phyloP scores from a whole-genome alignment of 92 coral and sea anemone genomes.

The Epizoanthus fatuus region DNA sequence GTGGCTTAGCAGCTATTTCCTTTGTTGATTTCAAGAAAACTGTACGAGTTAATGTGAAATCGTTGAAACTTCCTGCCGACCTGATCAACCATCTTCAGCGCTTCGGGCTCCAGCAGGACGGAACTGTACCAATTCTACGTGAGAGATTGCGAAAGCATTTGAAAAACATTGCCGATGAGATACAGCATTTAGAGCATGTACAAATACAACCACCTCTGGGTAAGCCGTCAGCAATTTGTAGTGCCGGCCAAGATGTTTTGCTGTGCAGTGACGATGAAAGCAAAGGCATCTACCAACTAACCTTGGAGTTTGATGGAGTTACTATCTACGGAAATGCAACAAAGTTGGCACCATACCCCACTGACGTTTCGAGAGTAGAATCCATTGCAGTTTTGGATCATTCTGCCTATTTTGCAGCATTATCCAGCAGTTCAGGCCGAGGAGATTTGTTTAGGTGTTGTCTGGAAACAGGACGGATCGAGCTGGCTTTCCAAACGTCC shows the following conservation, averaged over 20 bases:
- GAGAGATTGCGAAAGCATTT: constrained; percentile 51
- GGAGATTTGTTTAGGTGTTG: background rate
- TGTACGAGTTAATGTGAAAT: constrained; percentile 21
- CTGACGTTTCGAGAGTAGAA: background rate
- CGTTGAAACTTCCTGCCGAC: constrained; percentile 49
- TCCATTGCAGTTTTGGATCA: background rate
- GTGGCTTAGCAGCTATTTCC: constrained; percentile 46
- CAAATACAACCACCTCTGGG: constrained; percentile 28
- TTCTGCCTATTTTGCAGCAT: background rate
- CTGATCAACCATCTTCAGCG: constrained; percentile 54
- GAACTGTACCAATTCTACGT: constrained; percentile 46
- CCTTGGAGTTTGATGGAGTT: constrained; percentile 58
- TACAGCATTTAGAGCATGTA: constrained; percentile 34
- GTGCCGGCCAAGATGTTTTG: constrained; percentile 46
- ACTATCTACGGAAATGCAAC: constrained; percentile 40
- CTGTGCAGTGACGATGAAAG: constrained; percentile 49
- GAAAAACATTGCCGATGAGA: constrained; percentile 31
- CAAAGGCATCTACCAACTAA: constrained; percentile 44
- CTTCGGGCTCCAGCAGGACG: constrained; percentile 37
- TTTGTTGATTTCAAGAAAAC: constrained; percentile 49
- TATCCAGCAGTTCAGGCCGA: background rate
- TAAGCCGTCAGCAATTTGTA: constrained; percentile 54
- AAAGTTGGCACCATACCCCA: background rate
- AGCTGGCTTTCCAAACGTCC: background rate
- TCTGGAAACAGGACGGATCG: background rate